Conservation (phyloP, 2,797 vertebrate genomes). For the Discoglossus pictus region DNA sequence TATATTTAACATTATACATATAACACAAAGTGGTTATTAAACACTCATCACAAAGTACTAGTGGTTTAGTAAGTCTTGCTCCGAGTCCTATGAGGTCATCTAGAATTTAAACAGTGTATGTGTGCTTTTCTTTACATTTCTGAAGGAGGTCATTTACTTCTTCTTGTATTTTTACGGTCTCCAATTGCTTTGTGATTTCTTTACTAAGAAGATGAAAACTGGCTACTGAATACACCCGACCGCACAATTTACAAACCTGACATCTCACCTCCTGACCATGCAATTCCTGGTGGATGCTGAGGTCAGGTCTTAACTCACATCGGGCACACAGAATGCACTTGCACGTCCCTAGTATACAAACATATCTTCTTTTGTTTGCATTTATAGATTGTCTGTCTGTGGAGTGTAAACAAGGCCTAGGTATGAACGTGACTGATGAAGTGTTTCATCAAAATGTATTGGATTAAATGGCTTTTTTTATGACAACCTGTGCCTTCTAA, state of each 20-base stretch:
- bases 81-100: too few species aligned
- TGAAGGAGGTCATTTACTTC: too few species aligned
- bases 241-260: not conserved
- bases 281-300: slow-evolving; percentile 1
- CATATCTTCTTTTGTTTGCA: slow-evolving; percentile 9
- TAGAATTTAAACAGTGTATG: too few species aligned
- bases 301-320: not conserved
- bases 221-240: not conserved
- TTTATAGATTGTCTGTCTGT: slow-evolving; percentile 5
- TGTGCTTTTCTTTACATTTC: too few species aligned
- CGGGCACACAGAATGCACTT: slow-evolving; percentile 9
- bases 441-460: too few species aligned
- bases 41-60: too few species aligned
- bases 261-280: too few species aligned
- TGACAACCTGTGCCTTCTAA: too few species aligned
- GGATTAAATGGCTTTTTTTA: too few species aligned
- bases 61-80: too few species aligned
- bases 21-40: too few species aligned
- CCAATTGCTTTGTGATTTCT: not conserved
- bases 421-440: not conserved
- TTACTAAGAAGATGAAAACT: not conserved
- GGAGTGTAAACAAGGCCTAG: slow-evolving; percentile 3
- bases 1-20: too few species aligned
- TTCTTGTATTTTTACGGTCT: not conserved
- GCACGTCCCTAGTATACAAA: slow-evolving; percentile 1